These are phyloP conservation scores for Leptinotarsa haldemani DNA, from an alignment of 2,888 invertebrate genomes.

Conservation along the genomic window DNA sequence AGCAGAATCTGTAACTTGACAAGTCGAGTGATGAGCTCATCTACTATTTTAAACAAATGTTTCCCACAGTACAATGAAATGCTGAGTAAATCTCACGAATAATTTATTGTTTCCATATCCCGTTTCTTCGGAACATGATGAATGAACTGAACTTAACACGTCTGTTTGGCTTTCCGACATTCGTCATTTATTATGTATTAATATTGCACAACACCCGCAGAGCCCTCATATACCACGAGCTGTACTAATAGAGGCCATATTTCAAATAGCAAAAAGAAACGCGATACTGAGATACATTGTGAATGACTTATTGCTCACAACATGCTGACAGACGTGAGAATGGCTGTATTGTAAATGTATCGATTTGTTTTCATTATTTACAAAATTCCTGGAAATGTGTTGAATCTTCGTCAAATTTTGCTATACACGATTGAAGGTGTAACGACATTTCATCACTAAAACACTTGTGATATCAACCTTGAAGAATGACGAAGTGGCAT, in stretches of 20 bases:
- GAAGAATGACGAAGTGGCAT: neutral
- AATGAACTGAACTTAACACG: conserved; percentile 1
- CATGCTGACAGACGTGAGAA: neutral
- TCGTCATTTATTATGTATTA: conserved; percentile 10
- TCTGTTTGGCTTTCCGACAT: conserved; percentile 4
- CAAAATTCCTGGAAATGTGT: neutral
- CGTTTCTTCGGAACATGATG: neutral
- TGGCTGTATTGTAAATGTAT: neutral
- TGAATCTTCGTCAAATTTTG: neutral
- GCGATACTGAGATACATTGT: conserved; percentile 2
- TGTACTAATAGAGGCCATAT: conserved; percentile 11
- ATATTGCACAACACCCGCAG: conserved; percentile 11
- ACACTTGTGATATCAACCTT: neutral
- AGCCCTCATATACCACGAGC: conserved; percentile 6
- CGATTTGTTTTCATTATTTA: neutral
- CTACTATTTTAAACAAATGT: neutral
- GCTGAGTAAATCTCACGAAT: neutral
- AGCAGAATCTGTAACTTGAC: no score
- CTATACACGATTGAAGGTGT: neutral
- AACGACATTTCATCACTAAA: neutral
- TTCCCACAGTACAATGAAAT: neutral
- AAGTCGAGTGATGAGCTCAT: neutral
- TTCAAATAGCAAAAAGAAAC: conserved; percentile 9
- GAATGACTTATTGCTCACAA: neutral
- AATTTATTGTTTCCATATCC: neutral